Conservation (phyloP, 2,888 invertebrate species). For the Rhabditophanes sp. region DNA sequence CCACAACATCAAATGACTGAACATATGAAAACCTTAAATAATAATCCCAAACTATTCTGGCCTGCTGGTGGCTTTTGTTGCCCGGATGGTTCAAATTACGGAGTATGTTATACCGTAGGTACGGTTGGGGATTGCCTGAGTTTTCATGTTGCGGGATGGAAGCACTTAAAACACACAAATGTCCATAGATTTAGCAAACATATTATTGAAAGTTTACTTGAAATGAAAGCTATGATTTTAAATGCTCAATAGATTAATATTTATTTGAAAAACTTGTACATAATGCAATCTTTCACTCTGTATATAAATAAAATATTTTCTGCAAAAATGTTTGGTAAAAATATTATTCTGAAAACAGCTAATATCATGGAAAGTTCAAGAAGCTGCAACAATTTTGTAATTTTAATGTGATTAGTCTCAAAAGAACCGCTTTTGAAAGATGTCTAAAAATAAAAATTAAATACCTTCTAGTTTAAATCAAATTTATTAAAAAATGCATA, state of each 20-base stretch:
- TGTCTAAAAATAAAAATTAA: too few species aligned
- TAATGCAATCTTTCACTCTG: too few species aligned
- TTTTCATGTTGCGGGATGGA: constrained; percentile 29
- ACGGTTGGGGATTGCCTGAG: constrained; percentile 25
- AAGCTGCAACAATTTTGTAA: too few species aligned
- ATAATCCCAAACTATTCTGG: constrained; percentile 25
- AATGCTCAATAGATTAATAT: not conserved
- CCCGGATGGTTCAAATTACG: constrained; percentile 31
- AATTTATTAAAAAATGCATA: too few species aligned
- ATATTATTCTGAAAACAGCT: constrained; percentile 1
- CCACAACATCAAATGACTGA: constrained; percentile 33
- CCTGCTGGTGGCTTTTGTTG: constrained; percentile 31
- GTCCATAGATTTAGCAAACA: not conserved
- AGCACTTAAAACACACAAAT: constrained; percentile 16
- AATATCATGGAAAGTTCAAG: too few species aligned
- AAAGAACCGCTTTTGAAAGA: too few species aligned
- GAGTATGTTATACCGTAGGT: constrained; percentile 31
- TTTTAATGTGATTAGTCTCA: too few species aligned
- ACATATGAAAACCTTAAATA: constrained; percentile 18
- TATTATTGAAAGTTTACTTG: not conserved
- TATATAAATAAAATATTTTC: constrained; percentile 4
- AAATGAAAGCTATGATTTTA: not conserved
- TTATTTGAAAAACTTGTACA: constrained; percentile 1
- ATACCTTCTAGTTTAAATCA: too few species aligned
- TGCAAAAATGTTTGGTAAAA: not conserved